These are phyloP conservation scores for Rallus limicola DNA, from an alignment of 2,113 vertebrate genomes.

Conservation along the genomic window DNA sequence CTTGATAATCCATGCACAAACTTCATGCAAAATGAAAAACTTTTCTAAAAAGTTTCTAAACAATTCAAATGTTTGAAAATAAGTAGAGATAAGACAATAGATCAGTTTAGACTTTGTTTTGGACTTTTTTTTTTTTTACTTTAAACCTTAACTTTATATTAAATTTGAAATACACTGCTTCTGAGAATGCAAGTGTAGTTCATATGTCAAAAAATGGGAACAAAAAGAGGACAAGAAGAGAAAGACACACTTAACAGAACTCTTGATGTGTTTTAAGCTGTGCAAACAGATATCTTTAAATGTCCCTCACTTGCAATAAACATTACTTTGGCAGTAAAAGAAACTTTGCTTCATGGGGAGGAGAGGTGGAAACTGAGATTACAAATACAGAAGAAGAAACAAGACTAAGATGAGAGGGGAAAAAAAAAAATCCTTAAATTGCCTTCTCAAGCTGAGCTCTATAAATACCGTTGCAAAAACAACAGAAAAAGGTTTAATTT, in stretches of 20 bases:
- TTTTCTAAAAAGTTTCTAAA: background rate
- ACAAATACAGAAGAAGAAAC: constrained; percentile 27
- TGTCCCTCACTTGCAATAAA: constrained; percentile 41
- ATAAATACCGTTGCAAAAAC: constrained; percentile 29
- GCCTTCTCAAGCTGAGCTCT: background rate
- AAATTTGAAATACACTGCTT: background rate
- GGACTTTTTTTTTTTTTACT: background rate
- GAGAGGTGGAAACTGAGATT: constrained; percentile 17
- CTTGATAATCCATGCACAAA: background rate
- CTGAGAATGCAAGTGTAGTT: constrained; percentile 19
- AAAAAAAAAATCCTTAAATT: background rate
- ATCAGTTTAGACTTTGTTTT: background rate
- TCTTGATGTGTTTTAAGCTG: constrained; percentile 20
- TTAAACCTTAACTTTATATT: background rate
- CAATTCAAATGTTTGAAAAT: background rate
- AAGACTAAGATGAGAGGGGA: constrained; percentile 3
- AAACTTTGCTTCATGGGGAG: constrained; percentile 12
- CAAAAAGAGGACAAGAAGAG: constrained; percentile 32
- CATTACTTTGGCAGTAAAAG: constrained; percentile 24
- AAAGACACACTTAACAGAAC: constrained; percentile 12
- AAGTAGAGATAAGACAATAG: background rate
- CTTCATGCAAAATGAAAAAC: constrained; percentile 21
- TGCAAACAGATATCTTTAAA: constrained; percentile 42
- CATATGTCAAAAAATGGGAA: constrained; percentile 15
- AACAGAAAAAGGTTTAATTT: constrained; percentile 1